A percentile compares a stretch with the other conserved stretches of the same genome.
These are phyloP conservation scores for Triplophysa dalaica DNA, from an alignment of 2,113 vertebrate genomes.

Conservation along the genomic window DNA sequence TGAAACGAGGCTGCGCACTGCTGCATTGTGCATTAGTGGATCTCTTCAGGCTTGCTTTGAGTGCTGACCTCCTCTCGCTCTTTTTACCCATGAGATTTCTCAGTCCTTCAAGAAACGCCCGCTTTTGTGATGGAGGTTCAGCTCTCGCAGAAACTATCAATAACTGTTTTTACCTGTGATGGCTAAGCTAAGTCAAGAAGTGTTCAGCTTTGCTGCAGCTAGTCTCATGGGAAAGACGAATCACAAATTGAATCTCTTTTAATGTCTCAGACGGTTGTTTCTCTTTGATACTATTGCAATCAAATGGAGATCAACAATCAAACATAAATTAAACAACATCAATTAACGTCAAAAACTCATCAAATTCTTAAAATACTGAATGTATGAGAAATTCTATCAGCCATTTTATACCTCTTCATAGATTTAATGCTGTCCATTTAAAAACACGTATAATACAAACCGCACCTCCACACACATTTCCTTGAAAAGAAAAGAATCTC, in stretches of 20 bases:
- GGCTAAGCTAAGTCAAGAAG: background rate
- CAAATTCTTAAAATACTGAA: too few species aligned
- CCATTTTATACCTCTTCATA: too few species aligned
- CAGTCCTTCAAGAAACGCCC: constrained; percentile 7
- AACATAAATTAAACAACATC: too few species aligned
- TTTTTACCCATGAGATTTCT: constrained; percentile 33
- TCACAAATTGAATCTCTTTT: too few species aligned
- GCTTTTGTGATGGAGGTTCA: constrained; percentile 19
- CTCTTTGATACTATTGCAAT: too few species aligned
- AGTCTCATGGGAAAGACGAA: too few species aligned
- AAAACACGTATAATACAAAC: too few species aligned
- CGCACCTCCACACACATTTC: background rate
- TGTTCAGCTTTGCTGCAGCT: background rate
- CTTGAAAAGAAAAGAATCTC: background rate
- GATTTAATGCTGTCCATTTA: too few species aligned
- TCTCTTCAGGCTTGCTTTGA: constrained; percentile 56
- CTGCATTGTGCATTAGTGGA: constrained; percentile 61
- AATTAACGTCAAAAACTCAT: too few species aligned
- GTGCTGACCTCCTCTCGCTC: constrained; percentile 48
- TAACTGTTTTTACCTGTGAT: constrained; percentile 25
- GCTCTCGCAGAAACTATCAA: background rate
- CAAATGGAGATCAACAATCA: too few species aligned
- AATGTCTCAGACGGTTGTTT: too few species aligned
- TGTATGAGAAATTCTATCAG: too few species aligned
- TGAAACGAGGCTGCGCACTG: constrained; percentile 50